Evolutionary conservation across 2,888 invertebrate genomes (phyloP).

Genomic region (Euplagia quadripunctaria): DNA sequence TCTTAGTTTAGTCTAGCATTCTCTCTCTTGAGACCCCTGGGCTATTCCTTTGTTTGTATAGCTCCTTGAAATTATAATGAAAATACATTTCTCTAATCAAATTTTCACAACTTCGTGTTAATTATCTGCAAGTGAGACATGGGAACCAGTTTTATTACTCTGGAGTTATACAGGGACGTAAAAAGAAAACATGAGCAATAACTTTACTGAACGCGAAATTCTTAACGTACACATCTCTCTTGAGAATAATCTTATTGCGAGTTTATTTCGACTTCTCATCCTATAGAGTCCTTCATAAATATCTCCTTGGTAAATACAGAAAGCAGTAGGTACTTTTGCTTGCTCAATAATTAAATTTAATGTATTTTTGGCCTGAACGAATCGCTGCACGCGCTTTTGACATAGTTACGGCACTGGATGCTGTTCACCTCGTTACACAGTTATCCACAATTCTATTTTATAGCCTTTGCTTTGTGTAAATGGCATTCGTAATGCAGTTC

Average conservation of each 20-base stretch:
- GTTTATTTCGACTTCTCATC: conserved; percentile 23
- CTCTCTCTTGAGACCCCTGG: conserved; percentile 26
- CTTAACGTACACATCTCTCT: conserved; percentile 9
- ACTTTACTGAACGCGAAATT: conserved; percentile 15
- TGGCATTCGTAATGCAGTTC: conserved; percentile 44
- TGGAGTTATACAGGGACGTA: conserved; percentile 7
- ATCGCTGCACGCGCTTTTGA: conserved; percentile 28
- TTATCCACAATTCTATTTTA: conserved; percentile 48
- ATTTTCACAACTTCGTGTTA: conserved; percentile 25
- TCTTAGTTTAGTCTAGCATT: conserved; percentile 24
- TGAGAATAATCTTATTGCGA: conserved; percentile 16
- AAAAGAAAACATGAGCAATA: conserved; percentile 18
- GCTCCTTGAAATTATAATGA: conserved; percentile 34
- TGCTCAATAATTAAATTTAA: conserved; percentile 23
- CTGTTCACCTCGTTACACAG: conserved; percentile 43
- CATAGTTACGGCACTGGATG: conserved; percentile 46
- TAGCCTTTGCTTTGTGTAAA: conserved; percentile 41
- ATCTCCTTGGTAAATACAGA: conserved; percentile 14
- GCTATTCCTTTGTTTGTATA: conserved; percentile 39
- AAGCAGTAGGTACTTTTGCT: conserved; percentile 26
- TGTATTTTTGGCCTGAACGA: conserved; percentile 25
- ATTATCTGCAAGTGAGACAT: conserved; percentile 6
- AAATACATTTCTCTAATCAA: conserved; percentile 21
- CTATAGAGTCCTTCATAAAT: conserved; percentile 6
- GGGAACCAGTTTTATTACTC: conserved; percentile 9